Evolutionary conservation across 2,797 vertebrate genomes (phyloP).

Genomic region (Sitta carolinensis): DNA sequence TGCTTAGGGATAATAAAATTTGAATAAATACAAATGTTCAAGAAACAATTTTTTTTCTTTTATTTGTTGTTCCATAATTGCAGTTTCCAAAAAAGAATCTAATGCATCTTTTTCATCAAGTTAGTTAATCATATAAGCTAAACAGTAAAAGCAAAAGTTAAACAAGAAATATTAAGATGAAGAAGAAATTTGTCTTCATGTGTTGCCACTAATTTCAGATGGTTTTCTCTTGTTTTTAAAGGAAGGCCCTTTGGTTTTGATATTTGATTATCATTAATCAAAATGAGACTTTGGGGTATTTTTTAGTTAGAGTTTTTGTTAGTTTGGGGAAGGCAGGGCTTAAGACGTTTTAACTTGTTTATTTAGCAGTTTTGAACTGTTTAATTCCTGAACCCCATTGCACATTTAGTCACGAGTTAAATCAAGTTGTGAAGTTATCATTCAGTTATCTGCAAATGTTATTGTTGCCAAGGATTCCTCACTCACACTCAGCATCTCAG

Average conservation of each 20-base stretch:
- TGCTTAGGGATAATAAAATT: not conserved
- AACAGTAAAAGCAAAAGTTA: not conserved
- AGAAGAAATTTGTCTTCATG: not conserved
- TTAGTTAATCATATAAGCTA: not conserved
- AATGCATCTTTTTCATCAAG: not conserved
- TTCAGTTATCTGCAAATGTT: not conserved
- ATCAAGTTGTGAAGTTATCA: not conserved
- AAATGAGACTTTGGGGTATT: not conserved
- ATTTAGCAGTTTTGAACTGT: not conserved
- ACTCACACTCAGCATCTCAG: not conserved
- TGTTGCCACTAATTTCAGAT: not conserved
- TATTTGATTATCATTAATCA: not conserved
- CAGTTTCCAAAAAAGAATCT: not conserved
- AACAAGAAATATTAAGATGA: not conserved
- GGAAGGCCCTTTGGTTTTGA: not conserved
- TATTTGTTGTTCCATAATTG: not conserved
- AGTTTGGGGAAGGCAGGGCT: not conserved
- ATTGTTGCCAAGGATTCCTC: not conserved
- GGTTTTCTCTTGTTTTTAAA: not conserved
- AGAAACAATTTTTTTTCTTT: not conserved
- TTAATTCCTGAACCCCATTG: not conserved
- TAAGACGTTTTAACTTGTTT: not conserved
- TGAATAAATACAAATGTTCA: not conserved
- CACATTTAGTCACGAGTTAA: not conserved
- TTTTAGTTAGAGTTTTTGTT: not conserved